Evolutionary conservation across 2,888 invertebrate genomes (phyloP).

Genomic region (Athetis lepigone): DNA sequence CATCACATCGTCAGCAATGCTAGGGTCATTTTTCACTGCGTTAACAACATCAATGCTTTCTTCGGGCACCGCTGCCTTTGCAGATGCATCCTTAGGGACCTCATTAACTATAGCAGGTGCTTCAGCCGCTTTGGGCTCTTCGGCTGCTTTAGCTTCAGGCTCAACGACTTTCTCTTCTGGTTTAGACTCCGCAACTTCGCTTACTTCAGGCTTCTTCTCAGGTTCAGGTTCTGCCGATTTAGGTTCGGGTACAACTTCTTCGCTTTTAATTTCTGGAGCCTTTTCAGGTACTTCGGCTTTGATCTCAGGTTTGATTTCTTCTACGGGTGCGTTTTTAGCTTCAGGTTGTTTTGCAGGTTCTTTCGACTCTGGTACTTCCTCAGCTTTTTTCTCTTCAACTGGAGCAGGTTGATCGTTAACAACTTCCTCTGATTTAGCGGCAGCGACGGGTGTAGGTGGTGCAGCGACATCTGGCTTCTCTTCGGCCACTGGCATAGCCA

Average conservation of each 20-base stretch:
- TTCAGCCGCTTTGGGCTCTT: conserved; percentile 69
- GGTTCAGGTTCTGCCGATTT: conserved; percentile 59
- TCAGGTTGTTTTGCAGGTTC: conserved; percentile 66
- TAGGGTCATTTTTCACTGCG: conserved; percentile 76
- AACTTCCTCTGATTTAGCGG: conserved; percentile 29
- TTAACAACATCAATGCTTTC: conserved; percentile 78
- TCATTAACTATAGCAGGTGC: conserved; percentile 77
- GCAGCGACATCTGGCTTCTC: conserved; percentile 73
- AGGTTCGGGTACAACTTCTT: conserved; percentile 58
- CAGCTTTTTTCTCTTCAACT: conserved; percentile 70
- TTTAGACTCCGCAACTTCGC: conserved; percentile 68
- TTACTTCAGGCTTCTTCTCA: conserved; percentile 72
- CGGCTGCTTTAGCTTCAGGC: conserved; percentile 61
- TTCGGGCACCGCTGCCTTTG: conserved; percentile 71
- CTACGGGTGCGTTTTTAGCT: conserved; percentile 69
- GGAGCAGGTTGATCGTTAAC: conserved; percentile 61
- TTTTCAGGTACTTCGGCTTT: conserved; percentile 42
- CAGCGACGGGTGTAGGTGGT: conserved; percentile 56
- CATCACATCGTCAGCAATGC: conserved; percentile 80
- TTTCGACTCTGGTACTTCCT: conserved; percentile 68
- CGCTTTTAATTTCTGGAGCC: conserved; percentile 23
- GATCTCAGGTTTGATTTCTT: conserved; percentile 58
- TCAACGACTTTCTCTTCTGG: conserved; percentile 65
- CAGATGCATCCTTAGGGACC: conserved; percentile 69
- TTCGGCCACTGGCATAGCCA: conserved; percentile 92